Conservation (phyloP, 2,797 vertebrate genomes). For the Chiroxiphia lanceolata region DNA sequence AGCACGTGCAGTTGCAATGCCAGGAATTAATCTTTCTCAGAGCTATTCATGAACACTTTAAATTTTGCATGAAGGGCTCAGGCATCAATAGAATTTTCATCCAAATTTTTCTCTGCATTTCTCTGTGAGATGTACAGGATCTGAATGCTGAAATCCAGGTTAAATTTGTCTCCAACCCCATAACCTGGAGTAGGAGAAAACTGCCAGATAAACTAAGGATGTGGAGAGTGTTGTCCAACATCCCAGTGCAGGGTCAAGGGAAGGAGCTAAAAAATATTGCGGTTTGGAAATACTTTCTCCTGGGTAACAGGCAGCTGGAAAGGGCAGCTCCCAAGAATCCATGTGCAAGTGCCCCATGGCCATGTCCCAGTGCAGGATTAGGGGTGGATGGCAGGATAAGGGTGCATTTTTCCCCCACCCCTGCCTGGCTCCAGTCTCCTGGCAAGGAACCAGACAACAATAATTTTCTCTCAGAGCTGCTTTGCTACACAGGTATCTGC, state of each 20-base stretch:
- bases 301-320: not conserved
- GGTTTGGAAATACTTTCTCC: not conserved
- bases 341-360: not conserved
- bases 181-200: not conserved
- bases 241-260: not conserved
- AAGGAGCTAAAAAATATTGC: not conserved
- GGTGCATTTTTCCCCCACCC: not conserved
- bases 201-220: not conserved
- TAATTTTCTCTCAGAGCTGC: not conserved
- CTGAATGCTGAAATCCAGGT: not conserved
- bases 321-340: not conserved
- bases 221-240: rapidly evolving
- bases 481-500: not conserved
- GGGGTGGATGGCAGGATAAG: not conserved
- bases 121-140: rapidly evolving
- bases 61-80: not conserved
- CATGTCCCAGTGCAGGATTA: not conserved
- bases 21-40: not conserved
- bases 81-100: not conserved
- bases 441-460: not conserved
- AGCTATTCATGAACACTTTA: not conserved
- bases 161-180: not conserved
- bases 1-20: not conserved
- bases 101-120: not conserved
- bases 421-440: not conserved